Percentiles rank a stretch among this genome's conserved stretches.
Conservation (phyloP, 1,140 invertebrate species). For the Zaprionus africanus region DNA sequence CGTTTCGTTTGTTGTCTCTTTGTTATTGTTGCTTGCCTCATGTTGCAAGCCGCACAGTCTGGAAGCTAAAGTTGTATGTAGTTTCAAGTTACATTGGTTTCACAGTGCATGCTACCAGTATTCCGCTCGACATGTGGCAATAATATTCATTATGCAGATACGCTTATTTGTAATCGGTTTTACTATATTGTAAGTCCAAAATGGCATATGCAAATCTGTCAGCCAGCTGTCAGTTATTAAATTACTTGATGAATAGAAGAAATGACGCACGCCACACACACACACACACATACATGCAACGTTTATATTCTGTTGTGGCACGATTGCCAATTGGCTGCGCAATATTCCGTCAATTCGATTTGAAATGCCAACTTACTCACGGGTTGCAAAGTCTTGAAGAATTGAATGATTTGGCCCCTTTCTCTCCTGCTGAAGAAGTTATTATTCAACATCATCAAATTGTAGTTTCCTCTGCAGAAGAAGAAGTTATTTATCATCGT, state of each 20-base stretch:
- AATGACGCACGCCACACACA: neutral
- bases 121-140: constrained; percentile 52
- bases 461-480: neutral
- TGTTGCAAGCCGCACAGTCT: constrained; percentile 64
- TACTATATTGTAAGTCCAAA: constrained; percentile 31
- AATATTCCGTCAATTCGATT: constrained; percentile 7
- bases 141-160: constrained; percentile 19
- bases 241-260: constrained; percentile 69
- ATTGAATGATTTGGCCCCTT: constrained; percentile 8
- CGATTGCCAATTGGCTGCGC: constrained; percentile 44
- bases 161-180: constrained; percentile 40
- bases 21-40: constrained; percentile 28
- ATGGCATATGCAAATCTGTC: constrained; percentile 55
- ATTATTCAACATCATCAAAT: constrained; percentile 27
- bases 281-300: neutral
- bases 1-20: constrained; percentile 30
- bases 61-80: constrained; percentile 1
- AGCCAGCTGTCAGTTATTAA: constrained; percentile 50
- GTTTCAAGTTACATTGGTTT: constrained; percentile 50
- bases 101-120: constrained; percentile 51
- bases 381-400: constrained; percentile 1
- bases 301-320: constrained; percentile 4
- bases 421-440: constrained; percentile 22
- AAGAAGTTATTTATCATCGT: constrained; percentile 36
- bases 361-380: constrained; percentile 25